phyloP scores from a whole-genome alignment of 2,888 invertebrate genomes.

The Dasypolia templi region DNA sequence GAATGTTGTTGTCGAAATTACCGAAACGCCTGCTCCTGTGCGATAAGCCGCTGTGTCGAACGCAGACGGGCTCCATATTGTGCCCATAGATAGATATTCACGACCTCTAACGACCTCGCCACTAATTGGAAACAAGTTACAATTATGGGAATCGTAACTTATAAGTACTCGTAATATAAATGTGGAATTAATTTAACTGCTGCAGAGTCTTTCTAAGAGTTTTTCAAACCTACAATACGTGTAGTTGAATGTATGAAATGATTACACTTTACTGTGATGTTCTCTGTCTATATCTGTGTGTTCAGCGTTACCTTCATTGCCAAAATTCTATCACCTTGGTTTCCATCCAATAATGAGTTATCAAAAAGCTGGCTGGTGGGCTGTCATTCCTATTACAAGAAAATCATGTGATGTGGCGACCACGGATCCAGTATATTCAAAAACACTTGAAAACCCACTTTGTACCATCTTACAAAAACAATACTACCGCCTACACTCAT shows the following conservation, averaged over 20 bases:
- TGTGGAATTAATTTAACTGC: background rate
- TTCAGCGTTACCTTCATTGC: too few species aligned
- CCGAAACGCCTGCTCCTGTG: constrained; percentile 43
- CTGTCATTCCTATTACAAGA: background rate
- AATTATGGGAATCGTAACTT: background rate
- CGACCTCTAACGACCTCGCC: constrained; percentile 38
- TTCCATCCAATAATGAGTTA: too few species aligned
- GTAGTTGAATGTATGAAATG: background rate
- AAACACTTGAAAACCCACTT: background rate
- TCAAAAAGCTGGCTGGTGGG: too few species aligned
- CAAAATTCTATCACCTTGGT: too few species aligned
- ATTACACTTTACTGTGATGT: too few species aligned
- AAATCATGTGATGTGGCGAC: background rate
- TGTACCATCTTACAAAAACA: background rate
- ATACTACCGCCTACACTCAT: background rate
- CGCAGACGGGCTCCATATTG: constrained; percentile 25
- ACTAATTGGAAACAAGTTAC: constrained; percentile 44
- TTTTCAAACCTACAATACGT: background rate
- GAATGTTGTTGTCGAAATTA: too few species aligned
- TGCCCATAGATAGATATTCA: constrained; percentile 56
- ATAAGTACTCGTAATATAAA: constrained; percentile 1
- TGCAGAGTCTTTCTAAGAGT: background rate
- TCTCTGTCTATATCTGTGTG: too few species aligned
- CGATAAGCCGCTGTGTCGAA: constrained; percentile 54
- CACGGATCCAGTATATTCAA: background rate